phyloP scores from a whole-genome alignment of 2,888 invertebrate genomes.

The Hoplodrina ambigua region DNA sequence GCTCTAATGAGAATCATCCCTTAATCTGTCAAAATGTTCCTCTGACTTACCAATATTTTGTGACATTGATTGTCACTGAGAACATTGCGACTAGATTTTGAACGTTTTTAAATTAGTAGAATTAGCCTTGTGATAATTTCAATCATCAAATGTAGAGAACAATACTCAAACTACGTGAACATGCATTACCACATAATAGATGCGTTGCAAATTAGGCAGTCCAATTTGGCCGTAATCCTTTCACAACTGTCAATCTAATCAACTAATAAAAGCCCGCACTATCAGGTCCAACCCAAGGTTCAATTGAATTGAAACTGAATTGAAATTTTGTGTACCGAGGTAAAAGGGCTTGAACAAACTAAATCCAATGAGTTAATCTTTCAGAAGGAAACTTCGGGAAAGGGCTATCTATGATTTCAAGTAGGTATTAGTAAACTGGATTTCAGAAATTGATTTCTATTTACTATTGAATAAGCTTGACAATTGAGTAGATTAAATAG shows the following conservation, averaged over 20 bases:
- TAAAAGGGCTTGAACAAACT: conserved; percentile 10
- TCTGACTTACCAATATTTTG: too few relatives aligned
- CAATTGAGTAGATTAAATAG: too few relatives aligned
- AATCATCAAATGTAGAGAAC: neutral
- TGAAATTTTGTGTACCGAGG: conserved; percentile 21
- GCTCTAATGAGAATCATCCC: too few relatives aligned
- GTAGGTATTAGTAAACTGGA: neutral
- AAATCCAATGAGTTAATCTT: conserved; percentile 28
- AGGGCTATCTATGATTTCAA: conserved; percentile 4
- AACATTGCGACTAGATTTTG: too few relatives aligned
- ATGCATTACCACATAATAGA: neutral
- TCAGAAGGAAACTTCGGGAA: neutral
- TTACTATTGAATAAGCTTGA: neutral
- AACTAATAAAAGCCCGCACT: conserved; percentile 23
- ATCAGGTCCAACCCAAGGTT: conserved; percentile 10
- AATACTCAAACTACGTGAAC: neutral
- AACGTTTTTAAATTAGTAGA: too few relatives aligned
- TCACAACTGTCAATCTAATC: conserved; percentile 24
- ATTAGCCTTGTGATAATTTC: neutral
- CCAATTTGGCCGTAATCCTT: neutral
- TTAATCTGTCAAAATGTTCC: too few relatives aligned
- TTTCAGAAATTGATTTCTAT: conserved; percentile 6
- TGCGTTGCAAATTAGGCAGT: conserved; percentile 1
- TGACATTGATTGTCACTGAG: too few relatives aligned
- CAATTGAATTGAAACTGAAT: conserved; percentile 14